A percentile compares a stretch with the other conserved stretches of the same genome.
phyloP scores from a whole-genome alignment of 2,888 invertebrate genomes.

The Mycogona germanica region DNA sequence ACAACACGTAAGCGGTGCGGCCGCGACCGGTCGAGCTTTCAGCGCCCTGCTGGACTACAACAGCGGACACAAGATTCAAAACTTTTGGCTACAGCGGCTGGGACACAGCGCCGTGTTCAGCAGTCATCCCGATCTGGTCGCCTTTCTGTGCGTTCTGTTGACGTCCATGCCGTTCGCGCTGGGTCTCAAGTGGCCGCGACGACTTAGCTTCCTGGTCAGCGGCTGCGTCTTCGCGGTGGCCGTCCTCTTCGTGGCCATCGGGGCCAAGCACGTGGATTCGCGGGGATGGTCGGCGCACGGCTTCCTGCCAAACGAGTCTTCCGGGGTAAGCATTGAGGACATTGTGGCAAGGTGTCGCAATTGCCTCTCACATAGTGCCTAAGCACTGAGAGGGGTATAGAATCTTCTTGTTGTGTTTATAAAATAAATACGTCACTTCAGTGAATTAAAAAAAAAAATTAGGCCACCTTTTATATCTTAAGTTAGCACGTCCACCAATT shows the following conservation, averaged over 20 bases:
- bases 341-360: neutral
- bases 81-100: constrained; percentile 4
- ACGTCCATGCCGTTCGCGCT: constrained; percentile 6
- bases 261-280: constrained; percentile 13
- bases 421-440: too few species aligned
- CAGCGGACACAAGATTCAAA: constrained; percentile 4
- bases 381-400: too few species aligned
- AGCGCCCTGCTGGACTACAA: constrained; percentile 16
- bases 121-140: constrained; percentile 12
- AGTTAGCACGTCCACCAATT: too few species aligned
- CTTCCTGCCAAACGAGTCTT: constrained; percentile 12
- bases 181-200: constrained; percentile 12
- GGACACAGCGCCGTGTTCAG: neutral
- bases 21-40: constrained; percentile 19
- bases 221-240: constrained; percentile 8
- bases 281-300: constrained; percentile 11
- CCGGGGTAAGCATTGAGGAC: constrained; percentile 15
- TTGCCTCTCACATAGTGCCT: too few species aligned
- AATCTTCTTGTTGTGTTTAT: too few species aligned
- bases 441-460: neutral
- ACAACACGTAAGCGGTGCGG: constrained; percentile 18
- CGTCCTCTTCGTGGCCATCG: constrained; percentile 14
- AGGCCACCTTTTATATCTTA: neutral
- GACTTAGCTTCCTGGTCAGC: constrained; percentile 3
- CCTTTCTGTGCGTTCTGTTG: constrained; percentile 7